Conservation (phyloP, 2,888 invertebrate genomes). For the Corbicula japonica region DNA sequence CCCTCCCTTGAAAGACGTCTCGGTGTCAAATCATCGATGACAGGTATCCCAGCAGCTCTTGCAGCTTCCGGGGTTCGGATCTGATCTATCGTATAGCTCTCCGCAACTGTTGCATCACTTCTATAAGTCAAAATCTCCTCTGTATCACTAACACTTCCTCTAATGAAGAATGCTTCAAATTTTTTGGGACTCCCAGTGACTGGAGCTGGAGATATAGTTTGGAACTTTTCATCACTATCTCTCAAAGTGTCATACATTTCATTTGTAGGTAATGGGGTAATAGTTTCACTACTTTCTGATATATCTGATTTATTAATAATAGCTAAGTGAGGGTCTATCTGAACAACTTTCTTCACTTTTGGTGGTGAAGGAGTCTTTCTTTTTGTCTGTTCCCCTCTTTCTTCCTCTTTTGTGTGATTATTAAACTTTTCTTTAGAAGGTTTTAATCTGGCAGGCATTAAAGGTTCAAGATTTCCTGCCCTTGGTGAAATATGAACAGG, state of each 20-base stretch:
- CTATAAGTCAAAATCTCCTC: conserved; percentile 40
- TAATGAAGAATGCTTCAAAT: conserved; percentile 63
- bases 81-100: conserved; percentile 80
- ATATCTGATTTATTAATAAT: conserved; percentile 55
- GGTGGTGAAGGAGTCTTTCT: conserved; percentile 69
- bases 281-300: conserved; percentile 49
- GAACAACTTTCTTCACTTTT: conserved; percentile 63
- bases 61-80: conserved; percentile 78
- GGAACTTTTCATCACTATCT: conserved; percentile 3
- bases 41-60: conserved; percentile 82
- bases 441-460: conserved; percentile 89
- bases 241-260: neutral
- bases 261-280: conserved; percentile 11
- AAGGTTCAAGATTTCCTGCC: conserved; percentile 87
- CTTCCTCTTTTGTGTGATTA: conserved; percentile 90
- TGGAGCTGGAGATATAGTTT: neutral
- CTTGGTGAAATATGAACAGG: neutral
- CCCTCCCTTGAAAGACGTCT: conserved; percentile 75
- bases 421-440: conserved; percentile 90
- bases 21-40: conserved; percentile 68
- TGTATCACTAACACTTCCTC: conserved; percentile 55
- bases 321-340: conserved; percentile 49
- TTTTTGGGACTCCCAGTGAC: conserved; percentile 28
- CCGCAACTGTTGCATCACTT: conserved; percentile 57
- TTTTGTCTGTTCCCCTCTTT: conserved; percentile 88